Evolutionary conservation across 1,140 invertebrate genomes (phyloP).

Genomic region (Melipona quadrifasciata): DNA sequence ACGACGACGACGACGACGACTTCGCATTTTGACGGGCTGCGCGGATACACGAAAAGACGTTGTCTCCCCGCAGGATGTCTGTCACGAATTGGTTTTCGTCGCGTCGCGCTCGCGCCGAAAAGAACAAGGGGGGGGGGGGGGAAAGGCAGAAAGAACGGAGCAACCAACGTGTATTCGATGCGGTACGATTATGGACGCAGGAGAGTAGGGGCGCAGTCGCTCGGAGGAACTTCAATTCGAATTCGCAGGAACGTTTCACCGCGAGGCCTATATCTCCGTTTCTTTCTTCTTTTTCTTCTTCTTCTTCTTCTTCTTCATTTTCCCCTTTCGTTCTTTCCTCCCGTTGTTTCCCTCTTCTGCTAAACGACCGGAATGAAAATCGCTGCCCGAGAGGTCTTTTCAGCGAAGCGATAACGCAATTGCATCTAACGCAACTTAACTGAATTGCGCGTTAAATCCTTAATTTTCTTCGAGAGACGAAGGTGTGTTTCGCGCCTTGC

Average conservation of each 20-base stretch:
- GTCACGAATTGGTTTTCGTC: slow-evolving; percentile 60
- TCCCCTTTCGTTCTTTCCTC: background rate
- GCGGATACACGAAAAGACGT: slow-evolving; percentile 25
- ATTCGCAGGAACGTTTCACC: slow-evolving; percentile 50
- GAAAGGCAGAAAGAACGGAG: slow-evolving; percentile 29
- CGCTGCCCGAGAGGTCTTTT: background rate
- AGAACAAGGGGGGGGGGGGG: background rate
- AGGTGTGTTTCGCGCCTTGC: background rate
- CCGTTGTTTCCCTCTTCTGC: background rate
- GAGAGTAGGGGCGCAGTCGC: slow-evolving; percentile 19
- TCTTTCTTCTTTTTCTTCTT: background rate
- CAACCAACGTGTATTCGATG: slow-evolving; percentile 45
- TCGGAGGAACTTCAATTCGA: slow-evolving; percentile 51
- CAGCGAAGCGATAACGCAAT: background rate
- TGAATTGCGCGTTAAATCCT: background rate
- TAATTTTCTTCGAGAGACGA: background rate
- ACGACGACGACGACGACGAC: background rate
- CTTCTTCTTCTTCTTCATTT: background rate
- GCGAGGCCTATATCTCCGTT: slow-evolving; percentile 27
- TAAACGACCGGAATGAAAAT: slow-evolving; percentile 2
- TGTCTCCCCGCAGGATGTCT: slow-evolving; percentile 57
- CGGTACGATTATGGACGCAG: slow-evolving; percentile 49
- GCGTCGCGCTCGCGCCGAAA: background rate
- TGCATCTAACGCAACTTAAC: background rate
- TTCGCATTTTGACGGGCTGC: slow-evolving; percentile 52